A percentile compares a stretch with the other conserved stretches of the same genome.
These are phyloP conservation scores for Epicauta chinensis DNA, from an alignment of 1,140 invertebrate species.

Conservation along the genomic window DNA sequence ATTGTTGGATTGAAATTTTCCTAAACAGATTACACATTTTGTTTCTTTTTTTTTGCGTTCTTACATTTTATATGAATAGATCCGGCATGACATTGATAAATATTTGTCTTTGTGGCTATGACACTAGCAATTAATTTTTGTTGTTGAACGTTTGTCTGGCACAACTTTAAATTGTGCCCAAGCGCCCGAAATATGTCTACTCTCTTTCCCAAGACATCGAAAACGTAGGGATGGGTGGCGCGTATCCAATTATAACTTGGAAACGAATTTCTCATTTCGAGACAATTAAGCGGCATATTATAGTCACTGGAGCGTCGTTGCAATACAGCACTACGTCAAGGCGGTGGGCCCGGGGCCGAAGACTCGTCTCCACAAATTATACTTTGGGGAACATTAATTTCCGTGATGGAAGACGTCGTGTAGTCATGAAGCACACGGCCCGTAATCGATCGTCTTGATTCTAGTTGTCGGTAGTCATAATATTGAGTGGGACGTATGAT, in stretches of 20 bases:
- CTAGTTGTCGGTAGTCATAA: not conserved
- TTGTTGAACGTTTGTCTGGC: too few species aligned
- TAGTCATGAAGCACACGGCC: constrained; percentile 2
- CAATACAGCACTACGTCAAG: constrained; percentile 36
- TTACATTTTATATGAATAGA: too few species aligned
- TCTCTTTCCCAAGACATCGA: too few species aligned
- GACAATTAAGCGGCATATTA: constrained; percentile 48
- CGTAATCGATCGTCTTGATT: constrained; percentile 9
- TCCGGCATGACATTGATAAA: too few species aligned
- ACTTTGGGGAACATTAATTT: constrained; percentile 47
- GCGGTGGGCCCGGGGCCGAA: constrained; percentile 15
- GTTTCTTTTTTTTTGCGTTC: too few species aligned
- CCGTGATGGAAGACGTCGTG: constrained; percentile 40
- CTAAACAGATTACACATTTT: too few species aligned
- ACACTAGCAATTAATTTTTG: too few species aligned
- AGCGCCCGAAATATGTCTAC: too few species aligned
- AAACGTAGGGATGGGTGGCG: constrained; percentile 19
- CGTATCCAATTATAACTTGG: constrained; percentile 47
- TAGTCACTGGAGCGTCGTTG: constrained; percentile 40
- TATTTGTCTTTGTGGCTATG: too few species aligned
- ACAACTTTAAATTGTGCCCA: too few species aligned
- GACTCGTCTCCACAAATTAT: constrained; percentile 44
- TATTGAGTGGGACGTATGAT: not conserved
- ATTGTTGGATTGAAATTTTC: too few species aligned
- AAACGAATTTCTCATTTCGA: constrained; percentile 47